Evolutionary conservation across 1,140 invertebrate species (phyloP), one percentile per base, ranked within the genome.

Genomic region (Ceratina calcarata): DNA sequence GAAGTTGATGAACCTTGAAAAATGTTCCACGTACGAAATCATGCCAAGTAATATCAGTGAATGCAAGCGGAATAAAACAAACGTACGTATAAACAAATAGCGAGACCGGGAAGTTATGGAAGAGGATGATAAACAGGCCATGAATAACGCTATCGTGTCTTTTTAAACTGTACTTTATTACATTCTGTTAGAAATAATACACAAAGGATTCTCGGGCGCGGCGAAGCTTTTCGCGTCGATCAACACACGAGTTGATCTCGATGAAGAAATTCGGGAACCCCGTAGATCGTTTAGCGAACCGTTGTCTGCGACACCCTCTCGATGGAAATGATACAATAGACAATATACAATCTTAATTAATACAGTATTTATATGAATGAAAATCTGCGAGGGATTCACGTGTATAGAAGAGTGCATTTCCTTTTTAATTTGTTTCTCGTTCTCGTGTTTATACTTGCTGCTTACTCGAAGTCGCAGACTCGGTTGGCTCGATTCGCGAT

Each of bases 131-230:
- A 45, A 6, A 45, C 10, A 45, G 37, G 10, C n/a, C n/a, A n/a
- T n/a, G n/a, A n/a, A n/a, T n/a, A n/a, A n/a, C n/a, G n/a, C n/a
- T n/a, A n/a, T 45, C 37, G 37, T 10, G 37, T 82, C 55, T 71
- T 73, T 81, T 83, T 83, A 72, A 82, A 83, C 62, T 70, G 67
- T 82, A 82, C 80, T 83, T 83, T 83, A 82, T 82, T 83, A 83
- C 82, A 83, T 83, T 83, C 80, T 82, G 82, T 78, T 83, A 83
- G 82, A 83, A 83, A 83, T 83, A 83, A 83, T 83, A 83, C 80
- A 83, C 80, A 82, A 78, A 83, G 76, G 78, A 78, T 78, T 82
- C n/a, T 76, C 80, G 69, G 80, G 70, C 62, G 67, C 67, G 73
- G 67, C 72, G 75, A 58, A 83, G 80, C 55, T 83, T 65, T 75